phyloP scores from a whole-genome alignment of 2,888 invertebrate species.

The Mongoloraphidia duomilia region DNA sequence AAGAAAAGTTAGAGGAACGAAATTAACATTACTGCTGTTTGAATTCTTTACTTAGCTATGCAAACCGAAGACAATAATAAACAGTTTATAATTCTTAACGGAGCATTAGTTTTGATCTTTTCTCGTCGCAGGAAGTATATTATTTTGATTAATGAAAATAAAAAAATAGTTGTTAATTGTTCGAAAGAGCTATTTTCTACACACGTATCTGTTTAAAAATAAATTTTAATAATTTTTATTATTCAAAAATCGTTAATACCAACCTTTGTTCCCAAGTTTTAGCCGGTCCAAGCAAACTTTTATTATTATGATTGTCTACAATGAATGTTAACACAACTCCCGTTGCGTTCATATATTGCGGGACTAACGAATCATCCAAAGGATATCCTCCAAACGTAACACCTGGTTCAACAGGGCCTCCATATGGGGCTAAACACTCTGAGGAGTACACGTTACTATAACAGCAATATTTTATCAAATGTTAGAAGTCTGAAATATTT shows the following conservation, averaged over 20 bases:
- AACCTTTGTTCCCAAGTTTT: constrained; percentile 60
- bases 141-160: too few relatives aligned
- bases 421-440: constrained; percentile 68
- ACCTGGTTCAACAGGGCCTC: constrained; percentile 77
- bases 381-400: constrained; percentile 71
- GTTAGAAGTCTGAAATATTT: constrained; percentile 2
- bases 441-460: constrained; percentile 39
- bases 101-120: too few relatives aligned
- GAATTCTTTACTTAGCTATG: too few relatives aligned
- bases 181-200: too few relatives aligned
- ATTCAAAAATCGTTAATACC: constrained; percentile 6
- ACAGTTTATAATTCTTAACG: not conserved
- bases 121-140: too few relatives aligned
- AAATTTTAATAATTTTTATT: not conserved
- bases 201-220: too few relatives aligned
- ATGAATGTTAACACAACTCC: constrained; percentile 66
- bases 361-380: constrained; percentile 23
- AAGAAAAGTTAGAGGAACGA: too few relatives aligned
- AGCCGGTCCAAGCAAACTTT: constrained; percentile 40
- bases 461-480: constrained; percentile 8
- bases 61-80: not conserved
- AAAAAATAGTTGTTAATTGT: too few relatives aligned
- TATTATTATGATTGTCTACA: constrained; percentile 52
- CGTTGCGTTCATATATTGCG: constrained; percentile 41
- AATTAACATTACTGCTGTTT: too few relatives aligned